phyloP scores from a whole-genome alignment of 1,140 invertebrate species.

The Drosophila mayri region DNA sequence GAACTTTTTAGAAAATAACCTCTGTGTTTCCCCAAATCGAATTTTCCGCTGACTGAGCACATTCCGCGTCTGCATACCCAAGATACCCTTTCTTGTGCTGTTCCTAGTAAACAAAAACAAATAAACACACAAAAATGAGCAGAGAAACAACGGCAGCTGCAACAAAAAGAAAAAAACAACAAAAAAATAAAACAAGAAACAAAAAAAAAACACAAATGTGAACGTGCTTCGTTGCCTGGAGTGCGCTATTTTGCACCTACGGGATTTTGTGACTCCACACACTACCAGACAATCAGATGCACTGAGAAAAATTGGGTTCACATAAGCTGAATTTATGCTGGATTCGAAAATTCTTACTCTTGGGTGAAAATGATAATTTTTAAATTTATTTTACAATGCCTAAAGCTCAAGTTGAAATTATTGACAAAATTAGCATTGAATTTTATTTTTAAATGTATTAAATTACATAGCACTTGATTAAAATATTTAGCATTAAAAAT shows the following conservation, averaged over 20 bases:
- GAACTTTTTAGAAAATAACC: background rate
- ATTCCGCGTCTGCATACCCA: background rate
- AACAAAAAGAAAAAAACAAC: constrained; percentile 1
- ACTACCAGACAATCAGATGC: constrained; percentile 24
- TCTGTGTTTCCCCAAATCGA: background rate
- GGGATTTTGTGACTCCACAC: constrained; percentile 57
- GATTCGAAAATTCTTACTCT: background rate
- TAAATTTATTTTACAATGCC: background rate
- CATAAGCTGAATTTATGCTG: background rate
- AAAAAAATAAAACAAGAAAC: constrained; percentile 7
- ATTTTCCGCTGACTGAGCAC: background rate
- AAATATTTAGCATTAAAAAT: too few relatives aligned
- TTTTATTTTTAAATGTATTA: background rate
- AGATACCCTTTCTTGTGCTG: constrained; percentile 22
- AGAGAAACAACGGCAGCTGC: constrained; percentile 3
- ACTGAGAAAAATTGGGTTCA: background rate
- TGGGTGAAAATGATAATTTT: background rate
- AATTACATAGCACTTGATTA: too few relatives aligned
- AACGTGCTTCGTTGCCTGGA: constrained; percentile 77
- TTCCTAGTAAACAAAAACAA: constrained; percentile 32
- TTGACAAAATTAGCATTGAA: background rate
- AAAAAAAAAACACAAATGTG: constrained; percentile 24
- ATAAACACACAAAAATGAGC: constrained; percentile 23
- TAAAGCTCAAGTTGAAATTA: background rate
- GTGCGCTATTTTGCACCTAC: constrained; percentile 81